Percentiles rank a stretch among this genome's conserved stretches.
These are phyloP conservation scores for Atherix ibis DNA, from an alignment of 2,888 invertebrate genomes.

Conservation along the genomic window DNA sequence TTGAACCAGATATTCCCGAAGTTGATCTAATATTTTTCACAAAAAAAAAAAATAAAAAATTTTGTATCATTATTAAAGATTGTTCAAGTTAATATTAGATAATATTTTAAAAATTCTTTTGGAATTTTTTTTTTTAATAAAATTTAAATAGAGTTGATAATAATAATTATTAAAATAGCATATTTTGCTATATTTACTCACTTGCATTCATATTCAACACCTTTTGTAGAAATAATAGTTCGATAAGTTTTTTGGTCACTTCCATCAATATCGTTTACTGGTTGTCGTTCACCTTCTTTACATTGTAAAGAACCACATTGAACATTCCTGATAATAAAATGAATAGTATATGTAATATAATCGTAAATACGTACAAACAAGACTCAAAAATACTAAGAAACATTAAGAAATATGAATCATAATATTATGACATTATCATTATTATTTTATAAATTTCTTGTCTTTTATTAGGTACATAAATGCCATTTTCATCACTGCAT, in stretches of 20 bases:
- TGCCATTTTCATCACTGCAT: too few species aligned
- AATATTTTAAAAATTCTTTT: too few species aligned
- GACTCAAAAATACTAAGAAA: slow-evolving; percentile 7
- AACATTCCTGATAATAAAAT: slow-evolving; percentile 71
- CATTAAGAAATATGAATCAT: not conserved
- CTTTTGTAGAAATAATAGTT: slow-evolving; percentile 79
- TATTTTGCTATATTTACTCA: slow-evolving; percentile 45
- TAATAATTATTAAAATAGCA: too few species aligned
- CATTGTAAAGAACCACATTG: slow-evolving; percentile 92
- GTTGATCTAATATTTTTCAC: slow-evolving; percentile 43
- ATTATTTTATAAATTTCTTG: too few species aligned
- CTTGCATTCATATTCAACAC: slow-evolving; percentile 93
- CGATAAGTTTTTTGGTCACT: slow-evolving; percentile 71
- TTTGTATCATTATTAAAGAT: too few species aligned
- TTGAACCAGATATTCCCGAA: slow-evolving; percentile 45
- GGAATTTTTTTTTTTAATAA: too few species aligned
- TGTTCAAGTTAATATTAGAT: too few species aligned
- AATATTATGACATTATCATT: too few species aligned
- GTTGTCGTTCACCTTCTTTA: slow-evolving; percentile 69
- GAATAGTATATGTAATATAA: too few species aligned
- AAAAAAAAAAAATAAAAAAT: slow-evolving; percentile 4
- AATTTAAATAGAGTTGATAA: too few species aligned
- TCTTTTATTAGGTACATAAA: too few species aligned
- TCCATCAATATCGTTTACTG: slow-evolving; percentile 47
- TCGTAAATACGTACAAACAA: too few species aligned